Evolutionary conservation across 2,797 vertebrate genomes (phyloP).

Genomic region (Syngnathus rostellatus): DNA sequence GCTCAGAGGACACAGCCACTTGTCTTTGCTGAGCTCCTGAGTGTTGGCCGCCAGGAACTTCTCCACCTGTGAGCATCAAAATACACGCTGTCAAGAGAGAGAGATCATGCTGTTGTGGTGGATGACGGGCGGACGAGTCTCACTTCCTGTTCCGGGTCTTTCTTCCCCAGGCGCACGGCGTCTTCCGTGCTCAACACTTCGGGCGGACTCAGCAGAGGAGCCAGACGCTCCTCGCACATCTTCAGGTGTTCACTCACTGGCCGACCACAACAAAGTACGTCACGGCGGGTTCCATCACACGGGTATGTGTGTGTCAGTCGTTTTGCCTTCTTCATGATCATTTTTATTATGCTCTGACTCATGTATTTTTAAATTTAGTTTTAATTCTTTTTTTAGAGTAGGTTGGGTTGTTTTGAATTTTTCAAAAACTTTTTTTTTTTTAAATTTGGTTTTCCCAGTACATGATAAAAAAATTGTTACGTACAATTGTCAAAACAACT

Average conservation of each 20-base stretch:
- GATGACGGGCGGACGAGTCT: too few relatives aligned
- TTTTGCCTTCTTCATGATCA: too few relatives aligned
- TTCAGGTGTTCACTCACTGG: constrained; percentile 75
- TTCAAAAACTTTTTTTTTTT: too few relatives aligned
- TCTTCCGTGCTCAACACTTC: constrained; percentile 63
- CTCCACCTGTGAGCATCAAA: constrained; percentile 65
- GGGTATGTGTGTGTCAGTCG: background rate
- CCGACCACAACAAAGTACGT: constrained; percentile 27
- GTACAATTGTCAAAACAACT: too few relatives aligned
- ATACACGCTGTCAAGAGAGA: background rate
- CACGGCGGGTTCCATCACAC: background rate
- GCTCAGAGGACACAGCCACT: constrained; percentile 87
- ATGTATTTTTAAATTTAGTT: too few relatives aligned
- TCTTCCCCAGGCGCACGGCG: constrained; percentile 66
- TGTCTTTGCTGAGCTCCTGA: constrained; percentile 87
- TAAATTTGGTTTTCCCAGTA: too few relatives aligned
- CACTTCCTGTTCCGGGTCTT: constrained; percentile 79
- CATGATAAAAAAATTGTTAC: too few relatives aligned
- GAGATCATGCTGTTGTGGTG: background rate
- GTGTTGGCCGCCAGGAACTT: constrained; percentile 82
- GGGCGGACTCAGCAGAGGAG: constrained; percentile 70
- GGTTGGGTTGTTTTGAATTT: too few relatives aligned
- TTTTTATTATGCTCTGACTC: too few relatives aligned
- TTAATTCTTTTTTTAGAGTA: too few relatives aligned
- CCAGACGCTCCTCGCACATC: constrained; percentile 81